A percentile compares a stretch with the other conserved stretches of the same genome.
phyloP scores from a whole-genome alignment of 2,113 vertebrate genomes.

The Brachypodius melanocephalos region DNA sequence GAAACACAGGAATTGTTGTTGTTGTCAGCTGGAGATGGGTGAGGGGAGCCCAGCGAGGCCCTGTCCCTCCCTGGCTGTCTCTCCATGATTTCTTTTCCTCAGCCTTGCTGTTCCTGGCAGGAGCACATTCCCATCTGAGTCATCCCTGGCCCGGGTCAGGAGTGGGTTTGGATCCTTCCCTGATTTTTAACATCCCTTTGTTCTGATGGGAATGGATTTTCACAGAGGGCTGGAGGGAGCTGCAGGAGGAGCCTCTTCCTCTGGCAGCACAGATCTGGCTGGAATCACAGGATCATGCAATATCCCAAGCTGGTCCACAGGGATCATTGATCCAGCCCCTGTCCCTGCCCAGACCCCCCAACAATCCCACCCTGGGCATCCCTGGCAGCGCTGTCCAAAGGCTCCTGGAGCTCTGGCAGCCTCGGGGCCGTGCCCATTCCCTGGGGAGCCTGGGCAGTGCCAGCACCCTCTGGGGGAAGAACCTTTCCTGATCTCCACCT shows the following conservation, averaged over 20 bases:
- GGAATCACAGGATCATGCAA: neutral
- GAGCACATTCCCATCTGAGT: neutral
- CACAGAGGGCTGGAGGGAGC: neutral
- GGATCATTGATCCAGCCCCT: fast-evolving
- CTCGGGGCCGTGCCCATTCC: neutral
- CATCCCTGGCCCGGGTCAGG: neutral
- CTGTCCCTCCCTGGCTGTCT: neutral
- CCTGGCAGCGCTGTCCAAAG: neutral
- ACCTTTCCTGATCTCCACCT: neutral
- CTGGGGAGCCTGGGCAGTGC: neutral
- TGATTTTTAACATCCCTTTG: neutral
- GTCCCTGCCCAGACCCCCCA: neutral
- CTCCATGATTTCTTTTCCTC: neutral
- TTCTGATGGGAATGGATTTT: neutral
- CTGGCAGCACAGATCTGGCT: too few species aligned
- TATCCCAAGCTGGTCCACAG: fast-evolving
- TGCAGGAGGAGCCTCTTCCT: neutral
- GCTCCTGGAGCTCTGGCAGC: neutral
- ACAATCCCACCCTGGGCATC: neutral
- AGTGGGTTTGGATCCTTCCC: neutral
- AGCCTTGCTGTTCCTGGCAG: neutral
- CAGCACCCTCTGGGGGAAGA: neutral
- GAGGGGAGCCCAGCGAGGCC: neutral
- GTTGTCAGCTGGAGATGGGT: neutral
- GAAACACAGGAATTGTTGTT: neutral